Evolutionary conservation across 1,140 invertebrate genomes (phyloP), one percentile per base, ranked within the genome.

Genomic region (Zaprionus ornatus): DNA sequence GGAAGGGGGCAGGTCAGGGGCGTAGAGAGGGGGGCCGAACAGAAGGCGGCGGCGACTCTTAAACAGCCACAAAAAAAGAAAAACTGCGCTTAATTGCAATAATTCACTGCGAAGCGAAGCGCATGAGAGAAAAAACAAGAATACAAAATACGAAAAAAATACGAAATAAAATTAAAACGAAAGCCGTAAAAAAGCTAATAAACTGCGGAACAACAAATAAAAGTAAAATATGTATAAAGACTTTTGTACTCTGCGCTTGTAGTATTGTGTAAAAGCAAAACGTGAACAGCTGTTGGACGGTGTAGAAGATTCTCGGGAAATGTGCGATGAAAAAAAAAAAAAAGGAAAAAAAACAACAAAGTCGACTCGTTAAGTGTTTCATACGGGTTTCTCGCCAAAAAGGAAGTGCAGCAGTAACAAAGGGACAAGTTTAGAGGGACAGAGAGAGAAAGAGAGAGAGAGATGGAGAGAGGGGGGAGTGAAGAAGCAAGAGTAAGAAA

Each of bases 121-220:
- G 60, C 73, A 57, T 29, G 32, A 10, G 13, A 21, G 66, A 37
- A 79, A 27, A 83, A 50, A 69, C 40, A 56, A 68, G 40, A 45
- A 62, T 63, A 48, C 66, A 66, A 40, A 48, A 32, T 10, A 69
- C 50, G 62, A 67, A 40, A 54, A 79, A 27, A 80, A 83, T 60
- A 69, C 57, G 62, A 68, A 74, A 66, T 65, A 77, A 73, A 77
- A 77, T 77, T 61, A 77, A 80, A 90, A 79, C 68, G 75, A 90
- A 85, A 87, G 65, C 77, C 77, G 81, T 90, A 88, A 88, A 88
- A 86, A 73, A 68, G 84, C 80, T 75, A 85, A 87, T 85, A 87
- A 87, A 87, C 75, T 62, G 77, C 37, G 45, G 66, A 25, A 82
- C 70, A 86, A 56, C 32, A 66, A 73, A 59, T 56, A 57, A 66